phyloP scores from a whole-genome alignment of 2,888 invertebrate species.

The Lomographa bimaculata region DNA sequence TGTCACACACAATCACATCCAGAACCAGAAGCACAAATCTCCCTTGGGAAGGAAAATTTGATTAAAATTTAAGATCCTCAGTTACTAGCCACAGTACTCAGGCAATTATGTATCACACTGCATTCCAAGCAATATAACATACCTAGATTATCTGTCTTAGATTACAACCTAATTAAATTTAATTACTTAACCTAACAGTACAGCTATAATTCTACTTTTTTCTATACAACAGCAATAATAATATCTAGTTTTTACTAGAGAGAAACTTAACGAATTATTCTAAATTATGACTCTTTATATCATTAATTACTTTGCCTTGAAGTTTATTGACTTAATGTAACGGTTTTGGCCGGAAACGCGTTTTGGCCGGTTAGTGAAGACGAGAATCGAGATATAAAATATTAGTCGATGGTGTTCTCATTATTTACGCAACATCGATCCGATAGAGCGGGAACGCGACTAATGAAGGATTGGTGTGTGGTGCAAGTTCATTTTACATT shows the following conservation, averaged over 20 bases:
- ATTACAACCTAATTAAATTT: conserved; percentile 17
- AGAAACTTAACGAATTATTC: conserved; percentile 22
- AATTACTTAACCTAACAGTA: conserved; percentile 14
- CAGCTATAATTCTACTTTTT: conserved; percentile 7
- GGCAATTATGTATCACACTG: neutral
- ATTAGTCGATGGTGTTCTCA: conserved; percentile 52
- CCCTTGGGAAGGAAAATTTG: too few species aligned
- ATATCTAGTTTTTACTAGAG: conserved; percentile 17
- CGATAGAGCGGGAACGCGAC: conserved; percentile 41
- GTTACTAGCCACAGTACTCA: neutral
- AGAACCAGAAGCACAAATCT: too few species aligned
- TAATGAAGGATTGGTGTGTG: conserved; percentile 8
- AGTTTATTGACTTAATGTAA: conserved; percentile 47
- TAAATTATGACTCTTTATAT: conserved; percentile 46
- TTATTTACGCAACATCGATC: conserved; percentile 63
- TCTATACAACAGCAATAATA: conserved; percentile 4
- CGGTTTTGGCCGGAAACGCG: conserved; percentile 59
- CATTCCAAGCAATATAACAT: conserved; percentile 4
- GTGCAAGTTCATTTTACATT: too few species aligned
- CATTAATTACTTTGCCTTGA: conserved; percentile 45
- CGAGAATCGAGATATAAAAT: conserved; percentile 54
- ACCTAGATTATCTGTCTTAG: conserved; percentile 6
- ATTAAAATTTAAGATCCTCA: neutral
- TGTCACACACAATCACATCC: too few species aligned
- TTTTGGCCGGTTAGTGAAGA: conserved; percentile 33